Base-by-base conservation (phyloP, 2,797 vertebrate species). In the Paguma larvata region DNA sequence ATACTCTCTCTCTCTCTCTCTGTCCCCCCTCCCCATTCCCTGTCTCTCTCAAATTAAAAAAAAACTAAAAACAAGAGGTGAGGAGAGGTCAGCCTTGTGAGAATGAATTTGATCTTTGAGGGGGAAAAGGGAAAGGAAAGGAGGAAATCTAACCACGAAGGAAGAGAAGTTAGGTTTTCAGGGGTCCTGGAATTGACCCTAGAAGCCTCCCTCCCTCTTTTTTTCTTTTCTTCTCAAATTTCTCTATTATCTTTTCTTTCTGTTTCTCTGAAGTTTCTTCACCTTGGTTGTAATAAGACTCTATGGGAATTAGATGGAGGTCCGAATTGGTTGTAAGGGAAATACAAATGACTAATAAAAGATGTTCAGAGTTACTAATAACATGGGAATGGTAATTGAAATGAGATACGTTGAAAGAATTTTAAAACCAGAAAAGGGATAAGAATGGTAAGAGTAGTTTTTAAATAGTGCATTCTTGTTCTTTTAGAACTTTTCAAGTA, bases 301-400 rank as follows among this genome's bases (percentile, higher is more conserved):
- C 27, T 56, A 85, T 68, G 38, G n/a, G 38, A 78, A 70, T 90
- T 85, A 70, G 38, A 78, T n/a, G 34, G 79, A 38, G 65, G 1
- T 15, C 46, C 56, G 46, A 67, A 65, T 13, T 89, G 27, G 18
- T 59, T 44, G 70, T 59, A 85, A 70, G 51, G 38, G 63, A 62
- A 59, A 85, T 48, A 62, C 18, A 68, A 85, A 56, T 65, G 68
- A 83, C 30, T 73, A 70, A 82, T n/a, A 88, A 67, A 75, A 94
- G 25, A 68, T 78, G 32, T 78, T 94, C 38, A 89, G 23, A 78
- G 72, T 78, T 85, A 85, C 62, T 70, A 85, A 32, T 85, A 90
- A 78, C n/a, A 46, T 34, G 2, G 38, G 62, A 44, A 89, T 16
- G 19, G 32, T 41, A 30, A 68, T 70, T 48, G 59, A 91, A 85